Evolutionary conservation across 2,113 vertebrate genomes (phyloP).

Genomic region (Tragulus kanchil): DNA sequence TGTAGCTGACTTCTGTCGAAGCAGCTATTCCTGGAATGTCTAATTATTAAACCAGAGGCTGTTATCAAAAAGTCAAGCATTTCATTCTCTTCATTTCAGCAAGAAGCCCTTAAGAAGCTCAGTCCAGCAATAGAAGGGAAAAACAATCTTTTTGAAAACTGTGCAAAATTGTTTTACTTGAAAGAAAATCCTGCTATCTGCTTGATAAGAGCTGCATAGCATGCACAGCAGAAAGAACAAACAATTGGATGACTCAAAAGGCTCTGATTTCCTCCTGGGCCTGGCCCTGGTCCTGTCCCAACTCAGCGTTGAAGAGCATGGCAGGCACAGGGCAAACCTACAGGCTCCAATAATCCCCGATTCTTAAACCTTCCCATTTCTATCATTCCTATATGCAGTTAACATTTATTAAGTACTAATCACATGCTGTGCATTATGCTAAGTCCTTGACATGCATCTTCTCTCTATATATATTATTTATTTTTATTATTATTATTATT

Average conservation of each 20-base stretch:
- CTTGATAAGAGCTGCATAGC: conserved; percentile 53
- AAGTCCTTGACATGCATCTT: not conserved
- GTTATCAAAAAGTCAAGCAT: not conserved
- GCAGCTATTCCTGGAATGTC: conserved; percentile 32
- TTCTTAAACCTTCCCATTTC: not conserved
- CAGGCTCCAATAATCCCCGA: not conserved
- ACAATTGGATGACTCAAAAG: not conserved
- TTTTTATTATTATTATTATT: no score
- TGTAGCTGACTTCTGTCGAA: conserved; percentile 4
- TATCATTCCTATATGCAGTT: not conserved
- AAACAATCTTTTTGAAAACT: not conserved
- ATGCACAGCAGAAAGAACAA: not conserved
- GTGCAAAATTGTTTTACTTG: conserved; percentile 43
- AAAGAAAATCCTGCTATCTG: conserved; percentile 69
- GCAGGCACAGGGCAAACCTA: not conserved
- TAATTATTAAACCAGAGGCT: conserved; percentile 43
- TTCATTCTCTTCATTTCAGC: not conserved
- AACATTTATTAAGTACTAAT: not conserved
- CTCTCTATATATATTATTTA: no score
- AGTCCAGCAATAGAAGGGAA: not conserved
- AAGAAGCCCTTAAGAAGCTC: conserved; percentile 1
- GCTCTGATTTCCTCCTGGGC: not conserved
- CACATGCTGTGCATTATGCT: not conserved
- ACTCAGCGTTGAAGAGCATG: not conserved
- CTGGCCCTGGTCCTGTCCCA: not conserved